Conservation (phyloP, 2,113 vertebrate genomes). For the Ictalurus punctatus region DNA sequence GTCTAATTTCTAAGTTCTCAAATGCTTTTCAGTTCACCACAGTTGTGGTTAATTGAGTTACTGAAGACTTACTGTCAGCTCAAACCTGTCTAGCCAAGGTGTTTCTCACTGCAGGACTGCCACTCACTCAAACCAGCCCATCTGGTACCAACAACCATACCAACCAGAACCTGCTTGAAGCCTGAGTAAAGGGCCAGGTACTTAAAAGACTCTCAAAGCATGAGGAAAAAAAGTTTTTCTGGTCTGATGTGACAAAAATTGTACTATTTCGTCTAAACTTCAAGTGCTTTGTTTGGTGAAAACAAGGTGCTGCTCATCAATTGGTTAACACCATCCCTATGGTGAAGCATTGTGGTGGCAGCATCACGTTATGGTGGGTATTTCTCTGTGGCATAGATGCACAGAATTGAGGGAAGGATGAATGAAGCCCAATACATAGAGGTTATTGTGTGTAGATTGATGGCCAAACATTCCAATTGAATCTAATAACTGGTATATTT, state of each 20-base stretch:
- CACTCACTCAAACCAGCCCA: too few species aligned
- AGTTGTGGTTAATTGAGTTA: background rate
- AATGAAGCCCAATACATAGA: background rate
- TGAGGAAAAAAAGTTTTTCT: too few species aligned
- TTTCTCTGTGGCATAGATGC: background rate
- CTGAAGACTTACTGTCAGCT: background rate
- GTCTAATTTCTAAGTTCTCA: background rate
- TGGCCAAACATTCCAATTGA: background rate
- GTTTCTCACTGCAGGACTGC: background rate
- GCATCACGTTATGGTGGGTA: background rate
- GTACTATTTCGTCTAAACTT: too few species aligned
- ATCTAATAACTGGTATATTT: background rate
- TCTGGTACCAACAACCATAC: background rate
- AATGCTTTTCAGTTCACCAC: background rate
- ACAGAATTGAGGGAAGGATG: background rate
- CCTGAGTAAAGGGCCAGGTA: too few species aligned
- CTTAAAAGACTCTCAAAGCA: too few species aligned
- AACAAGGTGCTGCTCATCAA: too few species aligned
- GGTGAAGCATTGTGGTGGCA: background rate
- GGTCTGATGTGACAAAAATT: too few species aligned
- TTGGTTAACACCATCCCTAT: background rate
- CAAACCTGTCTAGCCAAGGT: background rate
- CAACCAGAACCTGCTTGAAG: background rate
- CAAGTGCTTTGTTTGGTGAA: too few species aligned
- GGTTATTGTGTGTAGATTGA: background rate